Base-by-base conservation (phyloP, 1,140 invertebrate species). In the Tetragnatha versicolor region DNA sequence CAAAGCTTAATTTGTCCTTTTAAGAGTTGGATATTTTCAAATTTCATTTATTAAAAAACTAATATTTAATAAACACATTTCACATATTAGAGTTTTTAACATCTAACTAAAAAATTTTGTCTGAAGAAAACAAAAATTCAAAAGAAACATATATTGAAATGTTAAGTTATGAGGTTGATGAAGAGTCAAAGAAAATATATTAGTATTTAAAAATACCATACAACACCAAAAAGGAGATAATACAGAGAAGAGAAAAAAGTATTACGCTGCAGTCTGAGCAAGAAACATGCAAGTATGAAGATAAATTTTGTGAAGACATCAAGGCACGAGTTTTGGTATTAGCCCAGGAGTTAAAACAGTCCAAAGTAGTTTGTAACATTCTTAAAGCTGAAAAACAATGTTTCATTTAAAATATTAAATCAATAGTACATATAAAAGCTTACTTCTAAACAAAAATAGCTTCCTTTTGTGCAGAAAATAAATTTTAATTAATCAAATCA, bases 211-310 rank as follows among this genome's bases (percentile, higher is more conserved):
- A n/a, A n/a, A n/a, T n/a, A n/a, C n/a, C n/a, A n/a, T n/a, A n/a
- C n/a, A n/a, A n/a, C n/a, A n/a, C n/a, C n/a, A n/a, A 22, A 53
- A 9, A 53, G 9, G 27, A 55, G 7, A 55, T 12, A 17, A 47
- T 20, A 17, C 20, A 20, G 51, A 2, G 25, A n/a, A 27, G 25
- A 55, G 6, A 17, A 45, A 47, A 7, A 66, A 29, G 17, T 37
- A 49, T 72, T 73, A 73, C 69, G n/a, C 29, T 60, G 20, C 69
- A 73, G 31, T 73, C 69, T n/a, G 55, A 73, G 5, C 49, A 60
- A 20, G 22, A 60, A 31, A 73, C 47, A 6, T 60, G 53, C 39
- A 73, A 73, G 33, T 45, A 60, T 14, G 69, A 33, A 33, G 53
- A n/a, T 3, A 73, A 22, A 12, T 73, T 73, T n/a, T 39, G 27